Percentiles rank a stretch among this genome's conserved stretches.
Evolutionary conservation across 2,888 invertebrate genomes (phyloP).

Genomic region (Lycia hirtaria): DNA sequence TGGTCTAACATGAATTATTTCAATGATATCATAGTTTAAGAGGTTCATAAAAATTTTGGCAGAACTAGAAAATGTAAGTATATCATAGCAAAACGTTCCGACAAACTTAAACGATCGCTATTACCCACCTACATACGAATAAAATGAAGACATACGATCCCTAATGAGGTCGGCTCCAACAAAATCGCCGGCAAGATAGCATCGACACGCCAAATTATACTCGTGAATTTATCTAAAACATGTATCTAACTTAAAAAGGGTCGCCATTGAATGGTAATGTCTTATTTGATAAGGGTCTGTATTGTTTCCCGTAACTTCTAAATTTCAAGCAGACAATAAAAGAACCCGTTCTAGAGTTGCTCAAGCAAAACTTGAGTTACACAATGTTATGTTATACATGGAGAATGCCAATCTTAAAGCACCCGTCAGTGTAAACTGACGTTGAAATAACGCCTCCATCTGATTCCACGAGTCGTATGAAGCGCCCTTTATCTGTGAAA

Average conservation of each 20-base stretch:
- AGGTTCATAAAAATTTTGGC: slow-evolving; percentile 2
- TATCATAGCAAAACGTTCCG: slow-evolving; percentile 3
- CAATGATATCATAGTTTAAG: not conserved
- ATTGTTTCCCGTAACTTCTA: slow-evolving; percentile 38
- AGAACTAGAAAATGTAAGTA: not conserved
- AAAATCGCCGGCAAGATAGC: slow-evolving; percentile 34
- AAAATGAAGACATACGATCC: slow-evolving; percentile 26
- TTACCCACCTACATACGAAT: slow-evolving; percentile 12
- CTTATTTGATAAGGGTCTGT: slow-evolving; percentile 47
- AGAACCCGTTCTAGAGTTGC: slow-evolving; percentile 26
- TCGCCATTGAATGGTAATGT: slow-evolving; percentile 44
- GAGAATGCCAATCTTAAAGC: slow-evolving; percentile 35
- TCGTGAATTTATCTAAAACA: slow-evolving; percentile 42
- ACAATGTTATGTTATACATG: slow-evolving; percentile 25
- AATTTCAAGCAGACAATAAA: slow-evolving; percentile 38
- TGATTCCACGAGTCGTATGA: slow-evolving; percentile 54
- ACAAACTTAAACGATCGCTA: slow-evolving; percentile 14
- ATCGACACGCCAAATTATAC: slow-evolving; percentile 41
- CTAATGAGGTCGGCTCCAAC: slow-evolving; percentile 30
- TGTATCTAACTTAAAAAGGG: slow-evolving; percentile 46
- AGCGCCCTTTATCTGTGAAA: slow-evolving; percentile 67
- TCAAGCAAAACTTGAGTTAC: slow-evolving; percentile 34
- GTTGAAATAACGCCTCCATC: slow-evolving; percentile 58
- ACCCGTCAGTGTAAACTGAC: slow-evolving; percentile 41
- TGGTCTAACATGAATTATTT: not conserved